phyloP scores from a whole-genome alignment of 2,888 invertebrate species.

The Phaedon cochleariae region DNA sequence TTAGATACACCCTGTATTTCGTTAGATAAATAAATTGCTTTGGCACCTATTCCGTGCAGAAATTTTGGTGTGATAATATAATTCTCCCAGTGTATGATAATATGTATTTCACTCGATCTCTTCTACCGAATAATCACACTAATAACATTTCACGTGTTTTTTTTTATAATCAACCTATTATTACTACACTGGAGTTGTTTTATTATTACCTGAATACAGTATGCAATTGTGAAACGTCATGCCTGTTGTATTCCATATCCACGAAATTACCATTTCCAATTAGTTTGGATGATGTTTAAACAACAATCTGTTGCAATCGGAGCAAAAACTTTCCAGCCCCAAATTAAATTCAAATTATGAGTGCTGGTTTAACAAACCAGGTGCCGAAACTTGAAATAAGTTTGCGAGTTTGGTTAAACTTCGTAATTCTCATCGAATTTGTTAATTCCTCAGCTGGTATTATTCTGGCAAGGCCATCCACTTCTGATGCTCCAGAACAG shows the following conservation, averaged over 20 bases:
- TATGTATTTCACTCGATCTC: too few species aligned
- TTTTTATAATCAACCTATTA: too few species aligned
- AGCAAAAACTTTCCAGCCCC: not conserved
- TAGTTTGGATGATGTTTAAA: not conserved
- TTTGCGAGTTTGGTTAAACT: slow-evolving; percentile 21
- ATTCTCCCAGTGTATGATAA: too few species aligned
- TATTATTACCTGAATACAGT: too few species aligned
- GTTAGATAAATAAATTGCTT: too few species aligned
- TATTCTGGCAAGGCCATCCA: not conserved
- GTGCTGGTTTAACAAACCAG: slow-evolving; percentile 27
- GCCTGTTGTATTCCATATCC: not conserved
- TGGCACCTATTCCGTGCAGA: too few species aligned
- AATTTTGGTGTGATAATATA: too few species aligned
- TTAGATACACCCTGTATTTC: too few species aligned
- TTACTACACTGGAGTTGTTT: too few species aligned
- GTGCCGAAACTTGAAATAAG: slow-evolving; percentile 28
- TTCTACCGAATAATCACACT: too few species aligned
- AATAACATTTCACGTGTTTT: too few species aligned
- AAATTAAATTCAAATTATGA: slow-evolving; percentile 31
- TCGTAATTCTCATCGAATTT: slow-evolving; percentile 15
- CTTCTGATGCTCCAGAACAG: not conserved
- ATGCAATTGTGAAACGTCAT: too few species aligned
- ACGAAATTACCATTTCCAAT: not conserved
- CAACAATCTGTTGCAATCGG: not conserved
- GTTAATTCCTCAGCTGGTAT: not conserved